Evolutionary conservation across 2,113 vertebrate species (phyloP).

Genomic region (Cinclus mexicanus): DNA sequence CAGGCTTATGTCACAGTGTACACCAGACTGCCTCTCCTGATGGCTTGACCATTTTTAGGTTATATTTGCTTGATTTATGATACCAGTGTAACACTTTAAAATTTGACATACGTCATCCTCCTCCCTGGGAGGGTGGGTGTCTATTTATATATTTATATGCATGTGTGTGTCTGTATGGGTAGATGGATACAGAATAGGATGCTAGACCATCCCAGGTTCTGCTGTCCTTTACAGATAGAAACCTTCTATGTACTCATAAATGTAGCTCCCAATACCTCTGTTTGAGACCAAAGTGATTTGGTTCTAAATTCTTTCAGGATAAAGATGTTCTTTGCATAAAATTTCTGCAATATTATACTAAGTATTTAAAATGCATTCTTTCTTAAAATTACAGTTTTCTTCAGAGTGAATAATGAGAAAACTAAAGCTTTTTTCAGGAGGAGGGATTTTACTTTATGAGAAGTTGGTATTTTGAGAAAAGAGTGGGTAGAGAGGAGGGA

Average conservation of each 20-base stretch:
- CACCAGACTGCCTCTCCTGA: neutral
- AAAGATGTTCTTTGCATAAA: neutral
- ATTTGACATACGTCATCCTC: fast-evolving
- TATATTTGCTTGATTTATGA: neutral
- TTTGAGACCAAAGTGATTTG: neutral
- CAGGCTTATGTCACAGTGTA: neutral
- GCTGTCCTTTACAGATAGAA: neutral
- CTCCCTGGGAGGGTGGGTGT: neutral
- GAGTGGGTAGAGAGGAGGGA: neutral
- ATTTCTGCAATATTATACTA: neutral
- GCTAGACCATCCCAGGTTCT: neutral
- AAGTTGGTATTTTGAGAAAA: neutral
- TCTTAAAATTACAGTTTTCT: neutral
- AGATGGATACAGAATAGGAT: neutral
- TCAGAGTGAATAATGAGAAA: neutral
- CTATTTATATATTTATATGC: neutral
- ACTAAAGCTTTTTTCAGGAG: neutral
- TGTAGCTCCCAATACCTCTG: neutral
- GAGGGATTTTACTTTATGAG: neutral
- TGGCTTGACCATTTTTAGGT: neutral
- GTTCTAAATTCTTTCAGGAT: neutral
- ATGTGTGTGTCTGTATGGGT: fast-evolving
- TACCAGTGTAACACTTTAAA: neutral
- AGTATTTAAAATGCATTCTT: neutral
- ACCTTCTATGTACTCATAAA: neutral